Percentiles rank a stretch among this genome's conserved stretches.
Conservation (phyloP, 2,888 invertebrate species). For the Auanema sp. region DNA sequence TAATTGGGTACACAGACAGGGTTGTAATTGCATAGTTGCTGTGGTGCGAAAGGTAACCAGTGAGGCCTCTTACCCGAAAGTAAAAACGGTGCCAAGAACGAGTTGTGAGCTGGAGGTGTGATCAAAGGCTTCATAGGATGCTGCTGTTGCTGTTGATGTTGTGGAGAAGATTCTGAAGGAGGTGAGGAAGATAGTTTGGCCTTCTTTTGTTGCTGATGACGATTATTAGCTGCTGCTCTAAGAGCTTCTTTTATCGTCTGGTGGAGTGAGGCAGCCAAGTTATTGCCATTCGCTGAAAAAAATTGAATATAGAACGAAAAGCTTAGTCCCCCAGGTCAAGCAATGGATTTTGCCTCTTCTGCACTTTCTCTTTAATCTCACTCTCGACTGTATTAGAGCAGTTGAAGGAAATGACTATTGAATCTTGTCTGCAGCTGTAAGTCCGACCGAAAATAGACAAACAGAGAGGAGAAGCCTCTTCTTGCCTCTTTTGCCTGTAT, state of each 20-base stretch:
- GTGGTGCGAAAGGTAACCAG: constrained; percentile 12
- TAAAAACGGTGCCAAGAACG: constrained; percentile 42
- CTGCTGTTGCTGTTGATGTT: constrained; percentile 4
- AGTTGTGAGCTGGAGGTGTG: constrained; percentile 12
- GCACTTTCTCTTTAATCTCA: no score
- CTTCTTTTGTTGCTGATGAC: constrained; percentile 43
- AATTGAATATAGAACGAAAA: no score
- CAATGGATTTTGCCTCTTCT: no score
- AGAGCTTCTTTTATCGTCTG: constrained; percentile 58
- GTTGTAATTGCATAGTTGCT: constrained; percentile 10
- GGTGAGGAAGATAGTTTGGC: constrained; percentile 15
- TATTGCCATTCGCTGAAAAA: not conserved
- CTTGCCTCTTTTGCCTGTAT: no score
- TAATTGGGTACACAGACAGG: not conserved
- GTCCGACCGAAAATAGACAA: no score
- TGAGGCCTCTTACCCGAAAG: constrained; percentile 29
- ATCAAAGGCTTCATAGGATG: constrained; percentile 8
- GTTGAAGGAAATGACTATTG: no score
- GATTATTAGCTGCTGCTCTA: constrained; percentile 46
- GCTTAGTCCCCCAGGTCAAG: no score
- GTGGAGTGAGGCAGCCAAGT: constrained; percentile 33
- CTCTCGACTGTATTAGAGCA: no score
- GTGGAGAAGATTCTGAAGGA: constrained; percentile 6
- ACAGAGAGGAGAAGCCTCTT: no score
- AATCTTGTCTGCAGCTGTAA: no score